Percentiles rank a stretch among this genome's conserved stretches.
These are phyloP conservation scores for Buathra laborator DNA, from an alignment of 2,888 invertebrate species.

Conservation along the genomic window DNA sequence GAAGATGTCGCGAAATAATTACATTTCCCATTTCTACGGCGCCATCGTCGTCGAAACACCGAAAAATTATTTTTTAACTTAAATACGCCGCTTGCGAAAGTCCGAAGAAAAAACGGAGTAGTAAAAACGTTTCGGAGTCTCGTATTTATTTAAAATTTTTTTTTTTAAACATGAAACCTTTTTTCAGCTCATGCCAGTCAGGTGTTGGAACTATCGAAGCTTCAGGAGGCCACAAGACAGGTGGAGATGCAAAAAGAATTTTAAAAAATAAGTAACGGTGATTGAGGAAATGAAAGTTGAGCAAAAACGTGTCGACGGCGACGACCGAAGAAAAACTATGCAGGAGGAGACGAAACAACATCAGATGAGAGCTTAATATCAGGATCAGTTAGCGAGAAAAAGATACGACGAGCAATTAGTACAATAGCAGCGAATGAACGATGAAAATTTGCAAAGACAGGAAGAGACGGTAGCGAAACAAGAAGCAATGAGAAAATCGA, in stretches of 20 bases:
- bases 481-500: conserved; percentile 96
- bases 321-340: conserved; percentile 96
- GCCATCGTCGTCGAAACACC: neutral
- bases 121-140: neutral
- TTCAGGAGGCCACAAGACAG: conserved; percentile 96
- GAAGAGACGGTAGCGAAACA: conserved; percentile 99
- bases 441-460: conserved; percentile 96
- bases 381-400: conserved; percentile 97
- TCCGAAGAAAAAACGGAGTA: neutral
- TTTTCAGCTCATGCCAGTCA: conserved; percentile 94
- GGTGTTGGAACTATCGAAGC: conserved; percentile 96
- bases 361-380: conserved; percentile 97
- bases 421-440: conserved; percentile 96
- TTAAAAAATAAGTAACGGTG: conserved; percentile 97
- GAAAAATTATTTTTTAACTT: neutral
- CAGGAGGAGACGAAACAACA: conserved; percentile 98
- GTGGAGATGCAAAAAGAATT: conserved; percentile 94
- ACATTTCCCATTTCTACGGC: neutral
- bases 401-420: conserved; percentile 97
- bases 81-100: neutral
- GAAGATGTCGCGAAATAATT: neutral
- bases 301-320: conserved; percentile 94
- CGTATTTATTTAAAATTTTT: neutral
- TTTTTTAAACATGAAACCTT: neutral
- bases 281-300: conserved; percentile 97